Percentiles rank a stretch among this genome's conserved stretches.
These are phyloP conservation scores for Chymomyza costata DNA, from an alignment of 1,140 invertebrate species.

Conservation along the genomic window DNA sequence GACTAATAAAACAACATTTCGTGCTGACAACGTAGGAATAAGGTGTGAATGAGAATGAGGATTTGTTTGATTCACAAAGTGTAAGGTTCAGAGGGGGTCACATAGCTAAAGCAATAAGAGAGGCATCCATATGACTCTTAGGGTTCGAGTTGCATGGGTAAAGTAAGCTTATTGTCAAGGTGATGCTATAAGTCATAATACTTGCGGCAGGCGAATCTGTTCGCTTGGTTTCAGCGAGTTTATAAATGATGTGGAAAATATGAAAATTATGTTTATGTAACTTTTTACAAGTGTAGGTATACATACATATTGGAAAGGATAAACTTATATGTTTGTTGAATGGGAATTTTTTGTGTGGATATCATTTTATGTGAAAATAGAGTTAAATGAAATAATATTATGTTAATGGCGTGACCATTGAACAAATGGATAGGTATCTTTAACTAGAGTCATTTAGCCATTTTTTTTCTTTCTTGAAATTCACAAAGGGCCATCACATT, in stretches of 20 bases:
- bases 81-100: neutral
- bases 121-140: slow-evolving; percentile 11
- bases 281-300: too few species aligned
- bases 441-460: too few species aligned
- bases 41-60: slow-evolving; percentile 58
- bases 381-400: too few species aligned
- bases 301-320: too few species aligned
- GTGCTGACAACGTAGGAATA: slow-evolving; percentile 69
- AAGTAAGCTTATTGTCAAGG: slow-evolving; percentile 65
- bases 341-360: too few species aligned
- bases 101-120: neutral
- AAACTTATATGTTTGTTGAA: too few species aligned
- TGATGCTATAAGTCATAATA: slow-evolving; percentile 65
- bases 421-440: too few species aligned
- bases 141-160: slow-evolving; percentile 32
- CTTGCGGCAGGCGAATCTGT: neutral
- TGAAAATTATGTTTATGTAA: slow-evolving; percentile 52
- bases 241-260: slow-evolving; percentile 50
- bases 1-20: slow-evolving; percentile 75
- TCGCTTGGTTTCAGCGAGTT: slow-evolving; percentile 13
- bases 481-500: too few species aligned
- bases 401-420: too few species aligned
- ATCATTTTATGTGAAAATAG: too few species aligned
- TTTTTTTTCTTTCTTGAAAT: too few species aligned
- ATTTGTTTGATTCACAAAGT: slow-evolving; percentile 54